Evolutionary conservation across 2,888 invertebrate species (phyloP), one percentile per base, ranked within the genome.

Genomic region (Dryobotodes eremita): DNA sequence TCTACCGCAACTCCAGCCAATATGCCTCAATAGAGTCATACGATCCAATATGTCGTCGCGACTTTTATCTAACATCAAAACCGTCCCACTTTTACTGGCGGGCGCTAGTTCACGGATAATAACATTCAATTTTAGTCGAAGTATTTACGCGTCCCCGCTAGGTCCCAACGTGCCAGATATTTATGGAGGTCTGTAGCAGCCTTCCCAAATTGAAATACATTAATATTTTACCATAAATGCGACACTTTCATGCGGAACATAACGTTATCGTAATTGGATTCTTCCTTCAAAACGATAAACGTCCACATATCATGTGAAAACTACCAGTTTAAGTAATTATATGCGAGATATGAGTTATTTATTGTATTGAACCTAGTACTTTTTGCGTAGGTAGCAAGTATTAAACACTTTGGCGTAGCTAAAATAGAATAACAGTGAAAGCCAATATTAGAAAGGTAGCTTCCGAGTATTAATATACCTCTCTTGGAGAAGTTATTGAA

Each of bases 181-280:
- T 97, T 97, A 97, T 96, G 95, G 95, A 95, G 96, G 96, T 96
- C 95, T 95, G 94, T 94, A 94, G 94, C 94, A 94, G 94, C 94
- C 94, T 94, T 92, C 93, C 95, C 96, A 96, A 97, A 97, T 96
- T 97, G 96, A 96, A 97, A 97, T 96, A 96, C 96, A 97, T 97
- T 97, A 96, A 97, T 97, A 97, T 96, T 96, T 96, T 96, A 96
- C 95, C 96, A 96, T 96, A 96, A 96, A 96, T 94, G 96, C 96
- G 96, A 97, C 96, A 96, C 95, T 96, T 96, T 96, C 96, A 94
- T 94, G 95, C 94, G 95, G 93, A 94, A 95, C 96, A 95, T 96
- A 96, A 95, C 96, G 95, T 95, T 96, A 96, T 95, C 96, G 95
- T 96, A 96, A 96, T 96, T 96, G 96, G 95, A 95, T 96, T 96